Evolutionary conservation across 1,140 invertebrate species (phyloP).

Genomic region (Phymorhynchus buccinoides): DNA sequence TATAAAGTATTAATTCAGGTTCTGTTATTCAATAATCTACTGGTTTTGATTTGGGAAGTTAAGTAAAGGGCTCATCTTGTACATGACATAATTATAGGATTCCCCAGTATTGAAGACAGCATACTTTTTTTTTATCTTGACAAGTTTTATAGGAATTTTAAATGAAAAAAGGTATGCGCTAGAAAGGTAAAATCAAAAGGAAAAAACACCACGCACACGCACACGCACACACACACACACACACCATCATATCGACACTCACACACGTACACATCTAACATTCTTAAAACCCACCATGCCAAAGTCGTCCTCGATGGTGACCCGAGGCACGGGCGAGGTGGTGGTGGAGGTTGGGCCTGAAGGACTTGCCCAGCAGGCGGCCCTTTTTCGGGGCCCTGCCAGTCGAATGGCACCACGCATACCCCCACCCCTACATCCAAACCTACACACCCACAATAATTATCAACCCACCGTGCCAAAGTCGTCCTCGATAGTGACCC

Average conservation of each 20-base stretch:
- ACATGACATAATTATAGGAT: no score
- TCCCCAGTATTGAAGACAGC: no score
- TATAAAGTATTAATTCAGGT: no score
- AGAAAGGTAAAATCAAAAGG: background rate
- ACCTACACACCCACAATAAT: background rate
- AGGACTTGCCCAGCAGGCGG: background rate
- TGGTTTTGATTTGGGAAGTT: no score
- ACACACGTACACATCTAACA: constrained; percentile 8
- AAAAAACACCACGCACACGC: no score
- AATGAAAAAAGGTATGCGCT: background rate
- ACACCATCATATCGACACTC: background rate
- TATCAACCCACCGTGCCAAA: background rate
- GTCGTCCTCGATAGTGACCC: background rate
- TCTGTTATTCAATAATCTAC: no score
- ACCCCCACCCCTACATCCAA: background rate
- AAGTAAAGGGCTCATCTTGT: no score
- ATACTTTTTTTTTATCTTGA: no score
- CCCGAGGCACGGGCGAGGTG: background rate
- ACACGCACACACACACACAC: background rate
- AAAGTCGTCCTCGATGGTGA: background rate
- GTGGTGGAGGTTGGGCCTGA: constrained; percentile 19
- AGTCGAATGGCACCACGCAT: background rate
- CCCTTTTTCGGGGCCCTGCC: background rate
- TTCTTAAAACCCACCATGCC: background rate
- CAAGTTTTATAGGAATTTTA: background rate